Evolutionary conservation across 2,797 vertebrate species (phyloP), one percentile per base, ranked within the genome.

Genomic region (Eremophila alpestris): DNA sequence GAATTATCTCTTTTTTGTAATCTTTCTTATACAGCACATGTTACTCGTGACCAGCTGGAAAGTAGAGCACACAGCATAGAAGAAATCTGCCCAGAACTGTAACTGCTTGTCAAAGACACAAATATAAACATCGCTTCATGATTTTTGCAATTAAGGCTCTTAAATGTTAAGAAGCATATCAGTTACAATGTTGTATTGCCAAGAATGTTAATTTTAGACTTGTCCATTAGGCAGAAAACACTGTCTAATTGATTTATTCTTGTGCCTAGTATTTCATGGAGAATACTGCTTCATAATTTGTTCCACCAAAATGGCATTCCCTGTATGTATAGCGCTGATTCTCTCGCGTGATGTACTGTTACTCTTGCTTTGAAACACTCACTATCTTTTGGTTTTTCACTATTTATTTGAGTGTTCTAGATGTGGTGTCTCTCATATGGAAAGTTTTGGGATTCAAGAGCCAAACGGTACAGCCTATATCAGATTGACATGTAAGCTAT

Each of bases 161-260:
- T 94, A 91, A 90, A 93, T 96, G 96, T 93, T 95, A 95, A 97
- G 96, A 96, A 96, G 92, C 91, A 93, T 96, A 96, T 95, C 95
- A 89, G 87, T 97, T 96, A 96, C 95, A 95, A 96, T 95, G 91
- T 94, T 95, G 92, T 97, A 89, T 98, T 98, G 97, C 97, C 98
- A 98, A 96, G 97, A 97, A 96, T 95, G 96, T 95, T 97, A 89
- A 95, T 97, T 93, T 92, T 96, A 97, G 95, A 96, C 60, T 95
- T 88, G 80, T 95, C 93, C 56, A 83, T 96, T 97, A 95, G 97
- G 96, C 89, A 96, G 96, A 96, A 92, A 90, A 91, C 83, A 82
- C 92, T 97, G 96, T 96, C 94, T 96, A 95, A 95, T 89, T 94
- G 97, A 95, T 97, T 89, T 94, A 85, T 97, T 96, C 94, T 97